phyloP scores from a whole-genome alignment of 2,113 vertebrate species.

The Prochilodus magdalenae region DNA sequence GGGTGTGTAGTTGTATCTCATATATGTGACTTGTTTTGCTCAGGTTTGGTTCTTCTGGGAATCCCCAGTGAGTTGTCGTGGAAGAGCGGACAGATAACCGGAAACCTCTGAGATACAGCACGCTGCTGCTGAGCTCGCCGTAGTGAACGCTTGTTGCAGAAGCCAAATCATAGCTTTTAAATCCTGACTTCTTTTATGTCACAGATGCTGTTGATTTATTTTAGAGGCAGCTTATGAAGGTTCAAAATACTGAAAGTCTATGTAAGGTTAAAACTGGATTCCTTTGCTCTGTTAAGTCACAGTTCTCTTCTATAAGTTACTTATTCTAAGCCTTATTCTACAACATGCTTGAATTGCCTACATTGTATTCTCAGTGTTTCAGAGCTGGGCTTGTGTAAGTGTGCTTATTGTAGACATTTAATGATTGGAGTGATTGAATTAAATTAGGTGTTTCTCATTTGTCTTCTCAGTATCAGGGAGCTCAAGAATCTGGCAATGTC shows the following conservation, averaged over 20 bases:
- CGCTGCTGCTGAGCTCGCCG: too few relatives aligned
- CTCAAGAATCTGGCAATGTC: too few relatives aligned
- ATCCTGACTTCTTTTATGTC: conserved; percentile 30
- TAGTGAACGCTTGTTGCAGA: too few relatives aligned
- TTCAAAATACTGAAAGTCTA: conserved; percentile 67
- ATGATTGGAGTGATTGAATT: not conserved
- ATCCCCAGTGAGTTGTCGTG: too few relatives aligned
- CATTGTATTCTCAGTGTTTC: not conserved
- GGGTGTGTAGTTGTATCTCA: too few relatives aligned
- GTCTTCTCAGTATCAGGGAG: not conserved
- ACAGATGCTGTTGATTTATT: conserved; percentile 59
- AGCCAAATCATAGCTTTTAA: conserved; percentile 41
- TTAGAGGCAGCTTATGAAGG: conserved; percentile 71
- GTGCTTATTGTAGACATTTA: not conserved
- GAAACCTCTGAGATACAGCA: too few relatives aligned
- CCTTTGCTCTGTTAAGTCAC: conserved; percentile 63
- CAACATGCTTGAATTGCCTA: not conserved
- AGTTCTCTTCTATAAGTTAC: too few relatives aligned
- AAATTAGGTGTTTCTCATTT: not conserved
- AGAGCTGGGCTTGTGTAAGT: not conserved
- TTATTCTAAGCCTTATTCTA: not conserved
- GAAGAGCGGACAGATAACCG: too few relatives aligned
- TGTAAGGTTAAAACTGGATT: conserved; percentile 64
- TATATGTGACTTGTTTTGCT: too few relatives aligned
- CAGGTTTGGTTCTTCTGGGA: too few relatives aligned